Percentiles rank a stretch among this genome's conserved stretches.
Evolutionary conservation across 2,888 invertebrate species (phyloP).

Genomic region (Eupithecia tripunctaria): DNA sequence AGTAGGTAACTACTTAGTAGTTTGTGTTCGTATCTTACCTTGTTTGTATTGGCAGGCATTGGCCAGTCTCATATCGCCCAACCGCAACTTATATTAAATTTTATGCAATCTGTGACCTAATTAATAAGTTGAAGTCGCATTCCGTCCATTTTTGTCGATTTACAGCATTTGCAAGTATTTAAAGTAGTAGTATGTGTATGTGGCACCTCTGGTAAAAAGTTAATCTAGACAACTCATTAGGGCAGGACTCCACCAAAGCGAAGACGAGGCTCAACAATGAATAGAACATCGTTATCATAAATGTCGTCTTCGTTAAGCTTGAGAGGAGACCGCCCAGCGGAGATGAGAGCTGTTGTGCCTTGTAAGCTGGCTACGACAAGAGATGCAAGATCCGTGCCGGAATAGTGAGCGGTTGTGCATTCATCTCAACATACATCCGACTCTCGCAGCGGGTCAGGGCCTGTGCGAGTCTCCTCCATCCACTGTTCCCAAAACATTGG

Average conservation of each 20-base stretch:
- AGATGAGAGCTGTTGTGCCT: no score
- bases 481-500: not conserved
- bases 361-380: no score
- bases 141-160: conserved; percentile 13
- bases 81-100: conserved; percentile 25
- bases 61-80: conserved; percentile 9
- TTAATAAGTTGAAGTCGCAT: conserved; percentile 18
- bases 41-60: not conserved
- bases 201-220: not conserved
- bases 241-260: no score
- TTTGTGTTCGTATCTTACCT: not conserved
- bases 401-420: no score
- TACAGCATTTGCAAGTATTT: conserved; percentile 1
- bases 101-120: conserved; percentile 30
- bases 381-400: no score
- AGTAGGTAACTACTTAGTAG: not conserved
- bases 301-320: no score
- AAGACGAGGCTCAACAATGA: no score
- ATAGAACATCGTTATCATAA: no score
- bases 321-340: no score
- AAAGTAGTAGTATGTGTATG: not conserved
- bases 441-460: no score
- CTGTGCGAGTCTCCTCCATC: not conserved
- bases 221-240: not conserved
- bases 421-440: no score